Evolutionary conservation across 64 coral and sea anemone species (phyloP).

Genomic region (Astreopora myriophthalma): DNA sequence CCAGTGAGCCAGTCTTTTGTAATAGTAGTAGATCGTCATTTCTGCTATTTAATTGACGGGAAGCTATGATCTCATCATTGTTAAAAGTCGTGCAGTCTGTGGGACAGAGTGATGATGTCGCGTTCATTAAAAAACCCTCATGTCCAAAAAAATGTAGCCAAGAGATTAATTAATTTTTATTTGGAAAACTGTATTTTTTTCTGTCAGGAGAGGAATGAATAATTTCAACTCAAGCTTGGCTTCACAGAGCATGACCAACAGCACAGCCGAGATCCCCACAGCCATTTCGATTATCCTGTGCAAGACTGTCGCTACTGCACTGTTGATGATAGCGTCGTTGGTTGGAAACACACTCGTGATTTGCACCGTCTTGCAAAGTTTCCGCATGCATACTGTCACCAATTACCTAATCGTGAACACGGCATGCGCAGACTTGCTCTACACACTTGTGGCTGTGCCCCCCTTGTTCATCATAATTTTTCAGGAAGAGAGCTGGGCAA

Average conservation of each 20-base stretch:
- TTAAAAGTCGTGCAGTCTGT: too few species aligned
- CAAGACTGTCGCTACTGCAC: background rate
- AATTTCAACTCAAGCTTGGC: background rate
- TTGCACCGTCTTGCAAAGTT: conserved; percentile 21
- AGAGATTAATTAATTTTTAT: too few species aligned
- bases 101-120: too few species aligned
- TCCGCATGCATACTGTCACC: conserved; percentile 49
- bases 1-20: too few species aligned
- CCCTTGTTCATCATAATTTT: conserved; percentile 49
- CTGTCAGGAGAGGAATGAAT: background rate
- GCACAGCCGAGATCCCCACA: background rate
- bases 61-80: too few species aligned
- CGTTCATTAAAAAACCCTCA: too few species aligned
- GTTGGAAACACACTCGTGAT: conserved; percentile 59
- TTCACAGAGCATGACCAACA: background rate
- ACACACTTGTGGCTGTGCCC: conserved; percentile 31
- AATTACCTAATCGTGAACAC: conserved; percentile 71
- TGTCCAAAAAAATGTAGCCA: too few species aligned
- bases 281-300: background rate
- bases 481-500: conserved; percentile 19
- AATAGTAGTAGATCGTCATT: too few species aligned
- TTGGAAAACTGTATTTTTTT: background rate
- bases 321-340: conserved; percentile 32
- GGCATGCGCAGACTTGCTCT: conserved; percentile 61
- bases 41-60: too few species aligned